Percentiles rank a stretch among this genome's conserved stretches.
Conservation (phyloP, 2,888 invertebrate species). For the Tachina lurida region DNA sequence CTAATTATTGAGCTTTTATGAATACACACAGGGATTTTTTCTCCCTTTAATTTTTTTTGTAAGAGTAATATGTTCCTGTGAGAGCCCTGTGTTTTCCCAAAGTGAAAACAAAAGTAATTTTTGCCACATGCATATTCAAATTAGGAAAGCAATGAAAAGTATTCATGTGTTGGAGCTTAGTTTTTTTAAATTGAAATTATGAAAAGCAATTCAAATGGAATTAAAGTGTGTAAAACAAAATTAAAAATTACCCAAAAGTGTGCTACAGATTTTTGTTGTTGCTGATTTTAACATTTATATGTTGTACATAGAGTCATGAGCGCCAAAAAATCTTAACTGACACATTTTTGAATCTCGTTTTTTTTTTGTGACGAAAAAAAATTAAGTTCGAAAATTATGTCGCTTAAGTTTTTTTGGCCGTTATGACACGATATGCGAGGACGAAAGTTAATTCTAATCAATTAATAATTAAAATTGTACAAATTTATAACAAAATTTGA, state of each 20-base stretch:
- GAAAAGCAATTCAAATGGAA: conserved; percentile 20
- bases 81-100: conserved; percentile 10
- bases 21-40: conserved; percentile 10
- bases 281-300: too few species aligned
- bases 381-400: too few species aligned
- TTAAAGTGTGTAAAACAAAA: conserved; percentile 1
- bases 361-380: too few species aligned
- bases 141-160: conserved; percentile 12
- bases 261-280: not conserved
- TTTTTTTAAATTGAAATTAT: not conserved
- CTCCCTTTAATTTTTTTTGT: not conserved
- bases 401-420: too few species aligned
- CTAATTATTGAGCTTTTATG: conserved; percentile 65
- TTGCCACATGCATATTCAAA: conserved; percentile 3
- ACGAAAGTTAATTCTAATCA: too few species aligned
- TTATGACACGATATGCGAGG: too few species aligned
- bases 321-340: too few species aligned
- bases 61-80: not conserved
- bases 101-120: conserved; percentile 51
- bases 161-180: not conserved
- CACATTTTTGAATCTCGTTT: too few species aligned
- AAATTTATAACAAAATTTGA: too few species aligned
- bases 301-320: too few species aligned
- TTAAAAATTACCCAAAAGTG: conserved; percentile 17
- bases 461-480: too few species aligned